These are phyloP conservation scores for Ceratotherium simum DNA, from an alignment of 2,113 vertebrate genomes.

Conservation along the genomic window DNA sequence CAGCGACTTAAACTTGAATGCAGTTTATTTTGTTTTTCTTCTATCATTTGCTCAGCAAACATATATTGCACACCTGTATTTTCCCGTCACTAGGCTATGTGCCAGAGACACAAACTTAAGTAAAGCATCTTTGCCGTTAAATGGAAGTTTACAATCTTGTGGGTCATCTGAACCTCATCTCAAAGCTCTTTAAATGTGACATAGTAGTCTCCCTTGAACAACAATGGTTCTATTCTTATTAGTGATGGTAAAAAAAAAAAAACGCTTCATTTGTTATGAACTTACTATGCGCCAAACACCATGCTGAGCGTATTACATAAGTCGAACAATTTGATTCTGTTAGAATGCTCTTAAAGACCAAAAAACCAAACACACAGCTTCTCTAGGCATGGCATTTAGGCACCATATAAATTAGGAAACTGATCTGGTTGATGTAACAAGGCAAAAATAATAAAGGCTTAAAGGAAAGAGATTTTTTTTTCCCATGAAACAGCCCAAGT, in stretches of 20 bases:
- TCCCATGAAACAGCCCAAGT: neutral
- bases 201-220: neutral
- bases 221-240: neutral
- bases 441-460: neutral
- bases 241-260: neutral
- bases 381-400: neutral
- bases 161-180: neutral
- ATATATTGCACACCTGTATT: neutral
- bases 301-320: neutral
- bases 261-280: neutral
- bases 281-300: neutral
- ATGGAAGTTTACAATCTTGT: neutral
- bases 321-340: neutral
- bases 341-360: neutral
- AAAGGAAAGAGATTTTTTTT: neutral
- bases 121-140: neutral
- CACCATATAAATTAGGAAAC: neutral
- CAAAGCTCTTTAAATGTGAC: neutral
- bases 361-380: neutral
- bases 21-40: neutral
- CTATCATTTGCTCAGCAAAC: neutral
- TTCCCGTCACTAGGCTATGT: neutral
- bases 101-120: neutral
- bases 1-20: neutral
- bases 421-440: neutral